Evolutionary conservation across 2,888 invertebrate species (phyloP).

Genomic region (Entomobrya multifasciata): DNA sequence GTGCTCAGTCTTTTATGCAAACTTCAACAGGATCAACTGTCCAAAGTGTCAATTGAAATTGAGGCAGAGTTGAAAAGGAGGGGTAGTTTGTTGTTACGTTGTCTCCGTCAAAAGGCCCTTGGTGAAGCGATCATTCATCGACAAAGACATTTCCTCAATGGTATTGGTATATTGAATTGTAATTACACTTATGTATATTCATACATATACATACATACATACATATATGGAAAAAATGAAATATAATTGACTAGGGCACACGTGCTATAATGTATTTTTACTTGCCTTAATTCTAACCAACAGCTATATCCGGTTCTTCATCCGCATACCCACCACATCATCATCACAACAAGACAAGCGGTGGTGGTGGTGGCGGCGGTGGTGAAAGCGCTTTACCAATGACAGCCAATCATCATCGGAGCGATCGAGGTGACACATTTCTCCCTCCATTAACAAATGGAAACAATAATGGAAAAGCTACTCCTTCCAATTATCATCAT

Average conservation of each 20-base stretch:
- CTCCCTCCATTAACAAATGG: conserved; percentile 73
- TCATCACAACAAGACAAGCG: not conserved
- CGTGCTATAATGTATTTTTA: conserved; percentile 1
- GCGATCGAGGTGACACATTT: conserved; percentile 59
- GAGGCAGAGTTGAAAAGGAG: conserved; percentile 92
- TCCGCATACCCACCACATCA: conserved; percentile 9
- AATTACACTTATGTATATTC: too few relatives aligned
- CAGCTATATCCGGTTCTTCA: conserved; percentile 72
- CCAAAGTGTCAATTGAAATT: conserved; percentile 89
- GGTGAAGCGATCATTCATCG: conserved; percentile 95
- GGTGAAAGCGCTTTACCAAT: conserved; percentile 40
- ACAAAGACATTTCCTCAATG: conserved; percentile 92
- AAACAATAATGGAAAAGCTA: conserved; percentile 24
- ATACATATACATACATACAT: too few relatives aligned
- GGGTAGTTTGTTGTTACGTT: conserved; percentile 90
- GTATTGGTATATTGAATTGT: too few relatives aligned
- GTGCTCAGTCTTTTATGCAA: conserved; percentile 92
- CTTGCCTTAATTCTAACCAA: conserved; percentile 8
- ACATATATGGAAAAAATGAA: too few relatives aligned
- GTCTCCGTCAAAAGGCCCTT: conserved; percentile 91
- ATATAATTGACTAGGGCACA: too few relatives aligned
- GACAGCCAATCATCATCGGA: conserved; percentile 13
- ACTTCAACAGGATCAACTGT: conserved; percentile 96
- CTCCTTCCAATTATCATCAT: conserved; percentile 50
- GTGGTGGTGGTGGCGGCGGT: not conserved